Percentiles rank a stretch among this genome's conserved stretches.
These are phyloP conservation scores for Thereuonema tuberculata DNA, from an alignment of 1,140 invertebrate genomes.

Conservation along the genomic window DNA sequence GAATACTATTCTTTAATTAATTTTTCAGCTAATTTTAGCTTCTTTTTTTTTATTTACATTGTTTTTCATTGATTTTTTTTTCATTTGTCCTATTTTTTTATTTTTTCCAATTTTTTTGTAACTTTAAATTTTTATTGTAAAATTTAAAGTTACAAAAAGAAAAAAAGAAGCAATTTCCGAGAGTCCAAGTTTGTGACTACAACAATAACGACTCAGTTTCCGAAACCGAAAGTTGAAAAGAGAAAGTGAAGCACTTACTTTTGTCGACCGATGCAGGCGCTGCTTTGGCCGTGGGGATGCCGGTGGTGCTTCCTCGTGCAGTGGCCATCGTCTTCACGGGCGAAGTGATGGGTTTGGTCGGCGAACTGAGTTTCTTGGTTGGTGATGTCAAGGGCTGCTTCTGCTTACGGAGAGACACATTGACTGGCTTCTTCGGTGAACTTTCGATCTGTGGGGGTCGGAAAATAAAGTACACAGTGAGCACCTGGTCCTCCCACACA, in stretches of 20 bases:
- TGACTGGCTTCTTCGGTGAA: neutral
- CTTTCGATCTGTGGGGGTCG: slow-evolving; percentile 3
- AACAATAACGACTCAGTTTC: no score
- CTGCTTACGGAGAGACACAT: neutral
- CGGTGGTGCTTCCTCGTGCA: neutral
- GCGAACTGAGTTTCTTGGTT: slow-evolving; percentile 14
- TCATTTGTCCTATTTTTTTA: no score
- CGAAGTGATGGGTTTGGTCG: slow-evolving; percentile 11
- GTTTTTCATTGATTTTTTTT: no score
- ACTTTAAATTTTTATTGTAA: no score
- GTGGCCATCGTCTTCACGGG: slow-evolving; percentile 13
- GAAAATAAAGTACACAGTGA: slow-evolving; percentile 5
- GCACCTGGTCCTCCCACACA: slow-evolving; percentile 1
- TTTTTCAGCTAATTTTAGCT: no score
- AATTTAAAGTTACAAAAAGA: no score
- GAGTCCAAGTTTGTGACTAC: no score
- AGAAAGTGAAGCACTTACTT: neutral
- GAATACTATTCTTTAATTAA: no score
- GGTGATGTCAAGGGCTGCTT: slow-evolving; percentile 13
- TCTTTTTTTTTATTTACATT: no score
- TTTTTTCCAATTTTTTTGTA: no score
- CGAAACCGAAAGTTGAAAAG: no score
- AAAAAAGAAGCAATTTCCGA: no score
- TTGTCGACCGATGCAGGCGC: slow-evolving; percentile 11
- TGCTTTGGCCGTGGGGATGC: slow-evolving; percentile 14